Base-by-base conservation (phyloP, 1,140 invertebrate species). In the Holcopasites calliopsidis region DNA sequence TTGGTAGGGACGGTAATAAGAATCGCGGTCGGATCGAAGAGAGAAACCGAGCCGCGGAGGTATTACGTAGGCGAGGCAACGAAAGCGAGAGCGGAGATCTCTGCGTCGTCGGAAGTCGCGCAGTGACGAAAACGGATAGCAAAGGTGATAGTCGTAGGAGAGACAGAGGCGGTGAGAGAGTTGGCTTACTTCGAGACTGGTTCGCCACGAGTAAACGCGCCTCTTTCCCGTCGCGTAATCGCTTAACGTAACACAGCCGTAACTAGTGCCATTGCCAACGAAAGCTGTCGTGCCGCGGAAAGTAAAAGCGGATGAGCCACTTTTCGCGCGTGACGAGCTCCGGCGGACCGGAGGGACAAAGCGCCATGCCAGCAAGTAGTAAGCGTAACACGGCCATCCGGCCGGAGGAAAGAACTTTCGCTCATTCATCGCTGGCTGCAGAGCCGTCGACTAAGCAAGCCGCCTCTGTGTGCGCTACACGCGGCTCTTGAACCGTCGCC, bases 211-310 rank as follows among this genome's bases (percentile, higher is more conserved):
- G 68, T 65, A 38, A 65, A 38, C 50, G 38, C 40, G 33, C 55
- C 54, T 65, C 55, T 80, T 52, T 74, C 47, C 38, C 42, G n/a
- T 64, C 83, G 78, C 83, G 83, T 84, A 85, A 85, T 70, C 82
- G 76, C 60, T 71, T 82, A 83, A 88, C 89, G 88, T 91, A 91
- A 91, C 85, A n/a, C n/a, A 79, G 80, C 84, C 87, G 90, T 91
- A 90, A 91, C 89, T 89, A 88, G 88, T 90, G 89, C 86, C 88
- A 90, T 90, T 91, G 90, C 90, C 88, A 91, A 90, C 81, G 89
- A 90, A 90, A 90, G 88, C 72, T 35, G 58, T n/a, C n/a, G n/a
- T n/a, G n/a, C 57, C 72, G 80, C 83, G 85, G 88, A 91, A 91
- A 91, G 90, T 91, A 90, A 90, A 88, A 89, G 86, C 86, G 80